A percentile compares a stretch with the other conserved stretches of the same genome.
Conservation (phyloP, 1,140 invertebrate species). For the Limonius californicus region DNA sequence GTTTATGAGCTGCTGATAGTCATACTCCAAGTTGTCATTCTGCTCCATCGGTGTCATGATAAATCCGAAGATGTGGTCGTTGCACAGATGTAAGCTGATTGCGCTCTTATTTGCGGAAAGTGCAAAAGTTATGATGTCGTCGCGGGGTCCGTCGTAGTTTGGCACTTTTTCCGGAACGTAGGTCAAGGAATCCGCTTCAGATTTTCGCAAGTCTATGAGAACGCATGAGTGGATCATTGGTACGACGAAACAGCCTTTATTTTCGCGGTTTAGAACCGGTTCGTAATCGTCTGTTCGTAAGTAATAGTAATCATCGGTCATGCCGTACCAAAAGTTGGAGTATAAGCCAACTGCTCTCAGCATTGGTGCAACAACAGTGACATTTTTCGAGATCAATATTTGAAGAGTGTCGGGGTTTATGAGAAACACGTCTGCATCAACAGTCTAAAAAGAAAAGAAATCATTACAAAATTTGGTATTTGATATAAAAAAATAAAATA, state of each 20-base stretch:
- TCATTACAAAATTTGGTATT: not conserved
- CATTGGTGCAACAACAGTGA: slow-evolving; percentile 75
- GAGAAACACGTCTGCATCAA: slow-evolving; percentile 87
- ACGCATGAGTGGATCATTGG: slow-evolving; percentile 92
- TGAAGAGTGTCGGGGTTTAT: slow-evolving; percentile 68
- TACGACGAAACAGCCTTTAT: slow-evolving; percentile 74
- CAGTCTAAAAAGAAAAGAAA: slow-evolving; percentile 61
- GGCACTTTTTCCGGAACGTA: slow-evolving; percentile 65
- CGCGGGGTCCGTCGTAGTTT: slow-evolving; percentile 71
- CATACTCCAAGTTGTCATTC: slow-evolving; percentile 62
- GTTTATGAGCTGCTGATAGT: slow-evolving; percentile 66
- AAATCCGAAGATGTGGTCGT: slow-evolving; percentile 78
- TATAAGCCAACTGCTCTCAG: slow-evolving; percentile 82
- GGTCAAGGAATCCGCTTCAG: slow-evolving; percentile 64
- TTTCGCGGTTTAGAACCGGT: slow-evolving; percentile 70
- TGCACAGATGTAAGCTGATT: slow-evolving; percentile 74
- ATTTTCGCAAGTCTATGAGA: slow-evolving; percentile 70
- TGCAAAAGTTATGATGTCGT: slow-evolving; percentile 95
- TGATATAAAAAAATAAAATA: not conserved
- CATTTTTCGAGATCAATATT: slow-evolving; percentile 62
- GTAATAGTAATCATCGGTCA: slow-evolving; percentile 87
- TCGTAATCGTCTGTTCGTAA: slow-evolving; percentile 81
- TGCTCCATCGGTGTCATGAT: slow-evolving; percentile 77
- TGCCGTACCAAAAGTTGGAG: slow-evolving; percentile 95
- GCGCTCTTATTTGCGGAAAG: slow-evolving; percentile 73